Evolutionary conservation across 2,113 vertebrate species (phyloP).

Genomic region (Epinephelus moara): DNA sequence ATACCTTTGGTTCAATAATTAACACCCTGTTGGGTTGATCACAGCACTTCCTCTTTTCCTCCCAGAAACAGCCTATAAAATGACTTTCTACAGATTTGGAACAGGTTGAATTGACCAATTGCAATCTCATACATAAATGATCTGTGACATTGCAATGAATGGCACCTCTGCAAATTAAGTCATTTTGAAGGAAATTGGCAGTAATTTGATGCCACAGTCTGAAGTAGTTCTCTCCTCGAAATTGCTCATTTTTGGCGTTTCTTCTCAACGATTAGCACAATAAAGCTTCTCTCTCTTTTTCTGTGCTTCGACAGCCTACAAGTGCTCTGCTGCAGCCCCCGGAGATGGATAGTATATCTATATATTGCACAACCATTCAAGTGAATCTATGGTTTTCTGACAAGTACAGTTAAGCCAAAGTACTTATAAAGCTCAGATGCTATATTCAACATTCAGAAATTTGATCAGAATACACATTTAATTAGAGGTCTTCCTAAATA

Average conservation of each 20-base stretch:
- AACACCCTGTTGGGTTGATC: slow-evolving; percentile 49
- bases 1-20: slow-evolving; percentile 62
- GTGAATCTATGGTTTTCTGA: background rate
- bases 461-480: slow-evolving; percentile 11
- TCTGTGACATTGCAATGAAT: slow-evolving; percentile 54
- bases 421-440: background rate
- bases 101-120: slow-evolving; percentile 64
- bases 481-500: slow-evolving; percentile 13
- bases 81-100: slow-evolving; percentile 47
- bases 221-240: slow-evolving; percentile 45
- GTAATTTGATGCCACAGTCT: slow-evolving; percentile 64
- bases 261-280: slow-evolving; percentile 52
- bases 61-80: slow-evolving; percentile 38
- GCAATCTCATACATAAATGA: slow-evolving; percentile 62
- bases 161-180: slow-evolving; percentile 60
- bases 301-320: slow-evolving; percentile 7
- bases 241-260: slow-evolving; percentile 35
- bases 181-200: slow-evolving; percentile 63
- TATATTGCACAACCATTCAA: slow-evolving; percentile 9
- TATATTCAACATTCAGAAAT: background rate
- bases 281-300: slow-evolving; percentile 29
- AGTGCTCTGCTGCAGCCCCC: slow-evolving; percentile 37
- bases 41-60: slow-evolving; percentile 31
- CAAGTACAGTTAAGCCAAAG: background rate
- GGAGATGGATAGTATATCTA: slow-evolving; percentile 17